Evolutionary conservation across 2,113 vertebrate genomes (phyloP), one percentile per base, ranked within the genome.

Genomic region (Vireo altiloquus): DNA sequence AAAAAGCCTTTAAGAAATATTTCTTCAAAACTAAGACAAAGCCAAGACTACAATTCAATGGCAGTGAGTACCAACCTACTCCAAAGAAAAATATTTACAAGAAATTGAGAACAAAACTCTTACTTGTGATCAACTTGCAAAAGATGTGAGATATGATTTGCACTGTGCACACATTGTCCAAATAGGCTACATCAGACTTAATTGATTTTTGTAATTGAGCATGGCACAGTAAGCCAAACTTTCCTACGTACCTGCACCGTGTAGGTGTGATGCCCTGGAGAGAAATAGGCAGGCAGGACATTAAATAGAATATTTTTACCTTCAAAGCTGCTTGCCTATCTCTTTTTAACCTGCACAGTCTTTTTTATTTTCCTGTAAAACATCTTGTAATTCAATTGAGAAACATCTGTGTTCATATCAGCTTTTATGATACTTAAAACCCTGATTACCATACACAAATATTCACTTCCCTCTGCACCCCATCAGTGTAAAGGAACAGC

Each of bases 251-350:
- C 6, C 46, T 74, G 52, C 31, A 7, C 13, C 49, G 70, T 27
- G 81, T 91, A 80, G 94, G 87, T 77, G 96, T 65, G 81, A 96
- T 94, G 79, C 88, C 91, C 94, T 87, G 81, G 33, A 91, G 93
- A 93, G 86, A 86, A 92, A 87, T 2, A 95, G 81, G 44, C 76
- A 91, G 77, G 81, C 84, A 93, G 82, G 82, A 80, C 90, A 81
- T 90, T 79, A 95, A 94, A 93, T 39, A 75, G 46, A 94, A 69
- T 68, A 92, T 75, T 94, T 94, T 82, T 81, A 88, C 59, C 87
- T 96, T 94, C 91, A 90, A 95, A 95, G 84, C 53, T 47, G n/a
- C 42, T 95, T 94, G 61, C 40, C 52, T 42, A 30, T 89, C 57
- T 92, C 52, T 50, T 89, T 94, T 83, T 31, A 93, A 90, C 69